A percentile compares a stretch with the other conserved stretches of the same genome.
Conservation (phyloP, 2,888 invertebrate species). For the Lysandra bellargus region DNA sequence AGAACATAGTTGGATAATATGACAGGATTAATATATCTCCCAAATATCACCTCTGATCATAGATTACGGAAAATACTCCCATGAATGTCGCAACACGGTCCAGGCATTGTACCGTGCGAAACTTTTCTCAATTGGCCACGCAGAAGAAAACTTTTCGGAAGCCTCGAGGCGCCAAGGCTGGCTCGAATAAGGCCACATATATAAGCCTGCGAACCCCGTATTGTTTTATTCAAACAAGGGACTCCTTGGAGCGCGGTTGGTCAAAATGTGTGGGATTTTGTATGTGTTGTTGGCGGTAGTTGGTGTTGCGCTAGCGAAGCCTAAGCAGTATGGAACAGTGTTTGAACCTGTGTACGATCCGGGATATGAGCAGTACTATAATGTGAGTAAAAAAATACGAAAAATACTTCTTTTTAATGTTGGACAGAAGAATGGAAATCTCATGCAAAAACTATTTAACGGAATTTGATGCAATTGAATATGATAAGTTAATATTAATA, state of each 20-base stretch:
- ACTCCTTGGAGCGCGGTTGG: conserved; percentile 55
- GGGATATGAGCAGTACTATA: conserved; percentile 81
- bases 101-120: conserved; percentile 69
- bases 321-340: conserved; percentile 50
- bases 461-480: no score
- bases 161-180: conserved; percentile 62
- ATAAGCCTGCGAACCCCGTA: conserved; percentile 69
- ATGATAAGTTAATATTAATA: no score
- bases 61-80: conserved; percentile 40
- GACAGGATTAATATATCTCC: not conserved
- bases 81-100: conserved; percentile 58
- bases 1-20: not conserved
- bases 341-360: conserved; percentile 68
- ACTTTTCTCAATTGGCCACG: conserved; percentile 68
- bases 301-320: conserved; percentile 53
- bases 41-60: not conserved
- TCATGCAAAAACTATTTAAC: not conserved
- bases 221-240: conserved; percentile 65
- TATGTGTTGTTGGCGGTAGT: conserved; percentile 56
- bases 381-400: conserved; percentile 57
- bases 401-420: not conserved
- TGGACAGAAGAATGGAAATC: no score
- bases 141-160: conserved; percentile 72
- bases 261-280: conserved; percentile 56
- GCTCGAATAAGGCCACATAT: conserved; percentile 74